Percentiles rank a stretch among this genome's conserved stretches.
phyloP scores from a whole-genome alignment of 2,113 vertebrate genomes.

The Brienomyrus longianalis region DNA sequence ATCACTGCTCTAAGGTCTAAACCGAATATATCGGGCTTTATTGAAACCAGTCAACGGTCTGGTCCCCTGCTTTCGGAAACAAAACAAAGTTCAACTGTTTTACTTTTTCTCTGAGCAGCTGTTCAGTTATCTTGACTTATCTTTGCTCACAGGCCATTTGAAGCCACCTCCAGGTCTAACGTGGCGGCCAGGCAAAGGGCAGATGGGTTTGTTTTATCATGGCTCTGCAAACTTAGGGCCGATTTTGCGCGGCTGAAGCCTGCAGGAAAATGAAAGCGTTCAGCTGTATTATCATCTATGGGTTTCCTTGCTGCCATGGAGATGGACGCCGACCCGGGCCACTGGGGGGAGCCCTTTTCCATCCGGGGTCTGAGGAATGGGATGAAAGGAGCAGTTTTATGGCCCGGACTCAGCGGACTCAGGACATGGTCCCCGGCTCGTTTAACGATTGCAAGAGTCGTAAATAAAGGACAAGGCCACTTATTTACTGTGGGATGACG shows the following conservation, averaged over 20 bases:
- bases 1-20: background rate
- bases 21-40: background rate
- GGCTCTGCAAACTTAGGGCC: background rate
- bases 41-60: conserved; percentile 15
- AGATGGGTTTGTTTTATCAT: background rate
- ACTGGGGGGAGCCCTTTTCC: background rate
- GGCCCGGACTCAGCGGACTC: background rate
- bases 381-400: background rate
- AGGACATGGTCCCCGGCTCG: background rate
- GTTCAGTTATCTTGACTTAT: background rate
- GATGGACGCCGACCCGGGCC: background rate
- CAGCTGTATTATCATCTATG: conserved; percentile 6
- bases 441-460: background rate
- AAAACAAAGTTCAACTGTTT: background rate
- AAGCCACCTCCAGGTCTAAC: background rate
- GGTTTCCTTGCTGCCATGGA: background rate
- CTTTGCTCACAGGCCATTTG: background rate
- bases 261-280: background rate
- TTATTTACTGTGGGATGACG: background rate
- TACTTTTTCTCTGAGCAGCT: background rate
- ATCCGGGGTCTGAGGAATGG: background rate
- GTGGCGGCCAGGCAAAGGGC: background rate
- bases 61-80: background rate
- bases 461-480: conserved; percentile 12
- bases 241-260: background rate